These are phyloP conservation scores for Reinhardtius hippoglossoides DNA, from an alignment of 2,113 vertebrate genomes.

Conservation along the genomic window DNA sequence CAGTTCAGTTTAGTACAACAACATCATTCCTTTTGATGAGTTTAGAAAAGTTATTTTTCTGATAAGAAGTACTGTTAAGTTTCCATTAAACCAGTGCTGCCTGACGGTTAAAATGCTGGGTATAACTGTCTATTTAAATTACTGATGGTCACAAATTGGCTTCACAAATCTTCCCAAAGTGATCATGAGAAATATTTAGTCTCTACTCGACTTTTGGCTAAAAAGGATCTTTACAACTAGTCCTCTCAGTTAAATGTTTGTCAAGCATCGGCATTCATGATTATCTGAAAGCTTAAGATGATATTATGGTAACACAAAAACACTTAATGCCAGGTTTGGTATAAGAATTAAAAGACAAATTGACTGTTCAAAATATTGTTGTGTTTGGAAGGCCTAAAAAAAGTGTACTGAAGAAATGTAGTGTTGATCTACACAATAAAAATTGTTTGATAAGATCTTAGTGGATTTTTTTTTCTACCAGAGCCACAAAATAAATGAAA, in stretches of 20 bases:
- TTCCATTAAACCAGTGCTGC: background rate
- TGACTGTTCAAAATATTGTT: conserved; percentile 23
- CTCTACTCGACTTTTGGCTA: background rate
- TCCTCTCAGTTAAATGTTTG: background rate
- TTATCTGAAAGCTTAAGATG: conserved; percentile 12
- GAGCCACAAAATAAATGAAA: too few relatives aligned
- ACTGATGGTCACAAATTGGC: background rate
- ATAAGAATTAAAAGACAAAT: conserved; percentile 2
- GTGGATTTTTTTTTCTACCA: background rate
- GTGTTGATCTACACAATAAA: conserved; percentile 55
- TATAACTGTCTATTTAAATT: background rate
- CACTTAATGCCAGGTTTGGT: conserved; percentile 14
- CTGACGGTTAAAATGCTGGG: conserved; percentile 8
- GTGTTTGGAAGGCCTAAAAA: conserved; percentile 1
- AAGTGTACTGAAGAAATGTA: conserved; percentile 20
- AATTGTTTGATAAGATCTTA: conserved; percentile 35
- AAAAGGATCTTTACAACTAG: background rate
- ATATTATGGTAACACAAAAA: background rate
- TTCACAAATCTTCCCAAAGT: background rate
- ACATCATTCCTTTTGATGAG: background rate
- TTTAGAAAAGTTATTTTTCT: conserved; percentile 8
- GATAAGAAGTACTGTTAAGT: background rate
- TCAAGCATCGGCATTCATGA: conserved; percentile 8
- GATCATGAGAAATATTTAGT: background rate
- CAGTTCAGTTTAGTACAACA: conserved; percentile 11